Evolutionary conservation across 2,113 vertebrate genomes (phyloP), one percentile per base, ranked within the genome.

Genomic region (Platycercus adscitus): DNA sequence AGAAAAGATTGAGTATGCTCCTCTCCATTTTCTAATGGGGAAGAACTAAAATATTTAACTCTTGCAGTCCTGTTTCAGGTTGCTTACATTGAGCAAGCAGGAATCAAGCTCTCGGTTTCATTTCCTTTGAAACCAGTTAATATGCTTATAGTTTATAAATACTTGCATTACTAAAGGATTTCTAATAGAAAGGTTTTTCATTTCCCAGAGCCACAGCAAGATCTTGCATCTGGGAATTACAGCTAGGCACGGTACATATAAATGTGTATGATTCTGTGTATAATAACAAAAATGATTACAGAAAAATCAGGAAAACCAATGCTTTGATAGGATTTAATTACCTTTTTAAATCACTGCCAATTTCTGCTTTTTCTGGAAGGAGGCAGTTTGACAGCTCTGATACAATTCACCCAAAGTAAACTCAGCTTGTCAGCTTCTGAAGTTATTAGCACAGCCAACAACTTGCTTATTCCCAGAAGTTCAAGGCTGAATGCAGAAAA

Each of bases 111-210:
- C 75, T 91, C 63, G 6, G 64, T 31, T 91, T 88, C 43, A 70
- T 81, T 86, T 91, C 86, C 76, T 95, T 68, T 73, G 93, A 93
- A 95, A 75, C 46, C 82, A 69, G 81, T 90, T 82, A 80, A 81
- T 86, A 63, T 3, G 29, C 82, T 94, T 91, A 93, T 5, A 35
- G 76, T 64, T 92, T 70, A 81, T 39, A 90, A 91, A 84, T 66
- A 96, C 71, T 71, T 63, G 43, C 85, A 41, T 47, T 63, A 83
- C 64, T 50, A 71, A 39, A 70, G 91, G 76, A 56, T 88, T 96
- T 73, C 86, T 94, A 86, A 93, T 47, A 86, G 91, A 88, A 88
- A 75, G 82, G 64, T 52, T 90, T 94, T 91, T 91, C 28, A 90
- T 91, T 91, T 93, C 73, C 64, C 76, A 86, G 55, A 73, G 75